These are phyloP conservation scores for Myanophis thanlyinensis DNA, from an alignment of 2,113 vertebrate genomes.

Conservation along the genomic window DNA sequence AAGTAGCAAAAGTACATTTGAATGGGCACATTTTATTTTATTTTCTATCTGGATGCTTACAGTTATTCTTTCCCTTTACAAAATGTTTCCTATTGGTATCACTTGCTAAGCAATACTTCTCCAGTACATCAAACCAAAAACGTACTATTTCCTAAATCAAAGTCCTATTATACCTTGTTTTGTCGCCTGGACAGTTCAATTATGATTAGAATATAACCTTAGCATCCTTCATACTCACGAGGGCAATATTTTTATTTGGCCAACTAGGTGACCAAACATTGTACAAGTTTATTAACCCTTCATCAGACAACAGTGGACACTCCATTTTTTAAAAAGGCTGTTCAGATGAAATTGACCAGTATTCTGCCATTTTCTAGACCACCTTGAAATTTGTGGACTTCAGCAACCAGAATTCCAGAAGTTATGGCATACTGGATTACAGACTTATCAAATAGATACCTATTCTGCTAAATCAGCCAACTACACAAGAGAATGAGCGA, in stretches of 20 bases:
- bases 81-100: constrained; percentile 16
- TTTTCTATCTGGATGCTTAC: background rate
- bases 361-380: background rate
- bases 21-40: background rate
- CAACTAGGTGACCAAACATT: background rate
- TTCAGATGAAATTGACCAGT: background rate
- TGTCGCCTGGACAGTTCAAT: background rate
- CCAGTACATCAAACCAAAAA: constrained; percentile 17
- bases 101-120: constrained; percentile 22
- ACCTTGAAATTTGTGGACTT: background rate
- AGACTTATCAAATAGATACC: background rate
- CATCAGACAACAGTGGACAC: background rate
- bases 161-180: constrained; percentile 6
- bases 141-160: constrained; percentile 24
- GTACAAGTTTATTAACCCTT: background rate
- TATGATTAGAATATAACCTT: constrained; percentile 20
- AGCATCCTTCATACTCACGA: constrained; percentile 8
- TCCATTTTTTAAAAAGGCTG: background rate
- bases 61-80: constrained; percentile 18
- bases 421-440: background rate
- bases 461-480: background rate
- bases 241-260: background rate
- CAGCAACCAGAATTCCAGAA: background rate
- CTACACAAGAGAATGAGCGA: background rate
- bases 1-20: background rate